phyloP scores from a whole-genome alignment of 2,888 invertebrate genomes.

The Amaurobius ferox region DNA sequence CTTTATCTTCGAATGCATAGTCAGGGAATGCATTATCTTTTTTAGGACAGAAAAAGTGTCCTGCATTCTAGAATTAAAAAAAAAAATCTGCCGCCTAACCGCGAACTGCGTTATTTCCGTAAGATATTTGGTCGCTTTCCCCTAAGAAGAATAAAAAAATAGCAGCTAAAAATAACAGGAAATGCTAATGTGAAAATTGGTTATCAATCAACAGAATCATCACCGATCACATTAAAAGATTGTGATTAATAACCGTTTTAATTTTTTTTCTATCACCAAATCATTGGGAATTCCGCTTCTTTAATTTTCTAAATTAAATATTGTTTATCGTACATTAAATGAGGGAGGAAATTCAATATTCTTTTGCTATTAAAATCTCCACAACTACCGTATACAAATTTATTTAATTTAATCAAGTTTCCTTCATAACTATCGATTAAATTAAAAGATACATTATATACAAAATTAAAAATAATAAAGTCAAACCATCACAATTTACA shows the following conservation, averaged over 20 bases:
- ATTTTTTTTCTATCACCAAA: constrained; percentile 29
- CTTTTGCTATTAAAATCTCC: too few species aligned
- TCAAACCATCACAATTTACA: too few species aligned
- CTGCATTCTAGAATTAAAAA: constrained; percentile 43
- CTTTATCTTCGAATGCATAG: constrained; percentile 54
- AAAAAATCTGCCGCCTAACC: neutral
- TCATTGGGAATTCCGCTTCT: constrained; percentile 19
- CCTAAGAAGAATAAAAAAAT: constrained; percentile 27
- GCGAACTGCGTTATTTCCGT: constrained; percentile 24
- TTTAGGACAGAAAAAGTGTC: constrained; percentile 25
- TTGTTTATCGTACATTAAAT: neutral
- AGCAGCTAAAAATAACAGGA: constrained; percentile 29
- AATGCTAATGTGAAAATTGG: constrained; percentile 53
- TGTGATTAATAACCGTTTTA: constrained; percentile 57
- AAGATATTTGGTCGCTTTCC: constrained; percentile 29
- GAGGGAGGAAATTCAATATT: neutral
- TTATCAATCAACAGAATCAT: constrained; percentile 47
- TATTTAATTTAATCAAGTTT: too few species aligned
- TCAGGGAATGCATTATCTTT: constrained; percentile 54
- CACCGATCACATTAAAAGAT: constrained; percentile 63
- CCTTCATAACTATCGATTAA: too few species aligned
- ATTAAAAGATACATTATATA: too few species aligned
- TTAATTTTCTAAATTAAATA: neutral
- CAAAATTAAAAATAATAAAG: too few species aligned
- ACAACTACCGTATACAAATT: too few species aligned